Conservation (phyloP, 2,888 invertebrate species). For the Orthosia incerta region DNA sequence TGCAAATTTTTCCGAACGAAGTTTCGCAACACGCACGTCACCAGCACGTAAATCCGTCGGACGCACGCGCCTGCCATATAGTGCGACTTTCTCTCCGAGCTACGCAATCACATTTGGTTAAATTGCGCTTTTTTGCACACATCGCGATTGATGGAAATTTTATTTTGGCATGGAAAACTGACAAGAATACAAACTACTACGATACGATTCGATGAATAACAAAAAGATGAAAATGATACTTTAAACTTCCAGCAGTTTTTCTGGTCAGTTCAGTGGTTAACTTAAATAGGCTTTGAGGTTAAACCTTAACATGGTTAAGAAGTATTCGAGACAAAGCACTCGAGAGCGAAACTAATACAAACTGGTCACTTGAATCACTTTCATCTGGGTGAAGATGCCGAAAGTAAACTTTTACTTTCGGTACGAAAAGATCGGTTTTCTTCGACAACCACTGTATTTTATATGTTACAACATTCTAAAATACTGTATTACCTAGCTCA, state of each 20-base stretch:
- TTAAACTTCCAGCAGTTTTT: constrained; percentile 5
- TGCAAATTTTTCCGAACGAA: constrained; percentile 70
- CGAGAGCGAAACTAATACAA: constrained; percentile 88
- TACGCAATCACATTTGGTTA: constrained; percentile 80
- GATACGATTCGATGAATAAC: constrained; percentile 31
- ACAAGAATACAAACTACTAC: constrained; percentile 51
- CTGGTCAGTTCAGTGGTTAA: constrained; percentile 1
- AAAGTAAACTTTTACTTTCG: constrained; percentile 89
- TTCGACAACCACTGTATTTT: constrained; percentile 53
- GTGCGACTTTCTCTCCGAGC: constrained; percentile 80
- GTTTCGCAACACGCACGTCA: constrained; percentile 81
- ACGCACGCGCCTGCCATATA: constrained; percentile 76
- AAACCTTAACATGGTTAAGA: constrained; percentile 56
- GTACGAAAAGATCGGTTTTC: constrained; percentile 74
- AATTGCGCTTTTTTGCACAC: constrained; percentile 83
- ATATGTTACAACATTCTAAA: constrained; percentile 52
- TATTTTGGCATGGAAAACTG: constrained; percentile 40
- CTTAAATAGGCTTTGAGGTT: constrained; percentile 56
- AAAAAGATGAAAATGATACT: constrained; percentile 36
- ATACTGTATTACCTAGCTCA: constrained; percentile 38
- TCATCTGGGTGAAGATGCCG: constrained; percentile 86
- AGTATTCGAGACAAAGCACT: constrained; percentile 71
- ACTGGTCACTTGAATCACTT: constrained; percentile 85
- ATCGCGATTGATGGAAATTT: constrained; percentile 59
- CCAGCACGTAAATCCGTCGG: constrained; percentile 76